phyloP scores from a whole-genome alignment of 2,113 vertebrate genomes.

The Corythornis cristatus region DNA sequence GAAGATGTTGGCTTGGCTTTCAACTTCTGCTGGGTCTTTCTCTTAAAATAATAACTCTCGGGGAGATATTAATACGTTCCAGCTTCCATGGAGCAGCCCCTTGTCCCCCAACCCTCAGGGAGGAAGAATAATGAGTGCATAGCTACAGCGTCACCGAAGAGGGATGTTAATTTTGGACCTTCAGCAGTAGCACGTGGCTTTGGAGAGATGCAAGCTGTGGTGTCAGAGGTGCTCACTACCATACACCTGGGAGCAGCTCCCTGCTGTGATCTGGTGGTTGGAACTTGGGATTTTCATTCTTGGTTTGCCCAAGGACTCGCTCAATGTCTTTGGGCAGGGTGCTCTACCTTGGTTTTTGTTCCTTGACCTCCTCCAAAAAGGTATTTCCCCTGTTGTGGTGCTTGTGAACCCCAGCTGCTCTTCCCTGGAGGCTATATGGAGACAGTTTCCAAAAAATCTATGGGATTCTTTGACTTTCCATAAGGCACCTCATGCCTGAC shows the following conservation, averaged over 20 bases:
- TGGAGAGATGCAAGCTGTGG: not conserved
- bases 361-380: not conserved
- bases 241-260: not conserved
- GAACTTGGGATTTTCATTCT: not conserved
- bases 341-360: not conserved
- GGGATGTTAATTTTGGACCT: not conserved
- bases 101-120: not conserved
- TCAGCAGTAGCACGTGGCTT: not conserved
- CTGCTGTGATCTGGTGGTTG: not conserved
- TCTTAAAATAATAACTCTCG: slow-evolving; percentile 34
- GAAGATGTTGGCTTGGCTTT: slow-evolving; percentile 43
- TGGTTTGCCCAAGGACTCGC: not conserved
- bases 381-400: rapidly evolving
- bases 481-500: not conserved
- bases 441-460: not conserved
- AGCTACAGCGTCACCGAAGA: not conserved
- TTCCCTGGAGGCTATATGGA: not conserved
- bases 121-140: not conserved
- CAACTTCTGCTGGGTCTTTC: not conserved
- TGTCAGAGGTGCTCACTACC: not conserved
- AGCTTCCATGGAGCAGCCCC: slow-evolving; percentile 13
- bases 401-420: not conserved
- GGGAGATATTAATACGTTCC: slow-evolving; percentile 55
- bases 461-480: not conserved
- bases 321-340: not conserved